These are phyloP conservation scores for Bufotes viridis DNA, from an alignment of 2,797 vertebrate species.

Conservation along the genomic window DNA sequence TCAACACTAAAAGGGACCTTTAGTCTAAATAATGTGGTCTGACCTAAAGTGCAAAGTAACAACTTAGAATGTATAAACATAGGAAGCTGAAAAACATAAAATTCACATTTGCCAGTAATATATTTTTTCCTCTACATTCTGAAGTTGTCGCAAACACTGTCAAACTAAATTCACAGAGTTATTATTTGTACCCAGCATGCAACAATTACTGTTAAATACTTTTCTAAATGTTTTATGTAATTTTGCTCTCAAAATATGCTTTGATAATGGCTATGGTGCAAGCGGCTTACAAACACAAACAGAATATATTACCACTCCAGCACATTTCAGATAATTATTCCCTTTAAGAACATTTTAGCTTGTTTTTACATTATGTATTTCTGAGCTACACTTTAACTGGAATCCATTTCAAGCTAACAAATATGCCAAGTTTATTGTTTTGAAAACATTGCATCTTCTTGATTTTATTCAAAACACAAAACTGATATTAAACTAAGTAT, in stretches of 20 bases:
- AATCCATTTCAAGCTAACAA: constrained; percentile 3
- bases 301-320: constrained; percentile 15
- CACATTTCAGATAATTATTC: constrained; percentile 29
- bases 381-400: neutral
- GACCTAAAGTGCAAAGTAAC: neutral
- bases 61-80: neutral
- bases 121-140: neutral
- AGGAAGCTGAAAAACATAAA: neutral
- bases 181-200: constrained; percentile 10
- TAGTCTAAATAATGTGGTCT: neutral
- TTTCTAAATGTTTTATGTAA: constrained; percentile 23
- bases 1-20: too few relatives aligned
- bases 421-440: neutral
- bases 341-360: constrained; percentile 32
- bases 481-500: constrained; percentile 9
- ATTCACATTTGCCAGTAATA: neutral
- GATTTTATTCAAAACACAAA: neutral
- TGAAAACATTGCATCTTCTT: constrained; percentile 25
- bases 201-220: constrained; percentile 27
- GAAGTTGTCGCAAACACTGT: neutral
- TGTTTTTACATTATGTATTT: constrained; percentile 33
- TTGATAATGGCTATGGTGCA: constrained; percentile 12
- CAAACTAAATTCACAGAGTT: neutral
- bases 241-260: constrained; percentile 23
- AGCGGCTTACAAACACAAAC: neutral